Evolutionary conservation across 2,797 vertebrate genomes (phyloP).

Genomic region (Sciurus carolinensis): DNA sequence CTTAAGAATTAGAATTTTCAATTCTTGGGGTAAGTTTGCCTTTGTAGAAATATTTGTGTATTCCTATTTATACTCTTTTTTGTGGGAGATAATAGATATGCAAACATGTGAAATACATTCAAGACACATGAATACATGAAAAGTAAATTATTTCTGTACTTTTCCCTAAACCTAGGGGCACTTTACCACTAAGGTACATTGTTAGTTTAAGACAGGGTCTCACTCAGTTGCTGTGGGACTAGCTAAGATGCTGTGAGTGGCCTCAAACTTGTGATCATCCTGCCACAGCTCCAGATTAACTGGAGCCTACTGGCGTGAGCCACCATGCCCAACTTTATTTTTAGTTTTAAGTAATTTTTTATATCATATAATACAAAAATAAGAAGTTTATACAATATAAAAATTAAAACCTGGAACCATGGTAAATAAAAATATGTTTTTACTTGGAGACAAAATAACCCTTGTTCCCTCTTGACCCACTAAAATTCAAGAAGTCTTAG

Average conservation of each 20-base stretch:
- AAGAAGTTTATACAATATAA: not conserved
- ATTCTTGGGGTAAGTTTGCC: slow-evolving; percentile 35
- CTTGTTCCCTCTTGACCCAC: not conserved
- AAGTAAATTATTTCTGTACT: slow-evolving; percentile 55
- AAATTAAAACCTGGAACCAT: not conserved
- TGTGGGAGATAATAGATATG: not conserved
- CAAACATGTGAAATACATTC: not conserved
- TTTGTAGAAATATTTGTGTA: slow-evolving; percentile 26
- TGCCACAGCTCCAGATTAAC: not conserved
- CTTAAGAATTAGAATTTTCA: slow-evolving; percentile 47
- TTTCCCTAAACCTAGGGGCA: not conserved
- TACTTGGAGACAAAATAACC: slow-evolving; percentile 34
- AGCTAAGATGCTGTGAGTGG: no score
- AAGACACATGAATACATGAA: not conserved
- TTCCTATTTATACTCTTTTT: slow-evolving; percentile 47
- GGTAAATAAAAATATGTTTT: slow-evolving; percentile 48
- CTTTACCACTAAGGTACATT: not conserved
- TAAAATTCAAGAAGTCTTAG: slow-evolving; percentile 36
- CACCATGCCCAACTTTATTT: not conserved
- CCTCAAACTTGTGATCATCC: not conserved
- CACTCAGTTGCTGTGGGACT: not conserved
- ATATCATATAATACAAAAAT: no score
- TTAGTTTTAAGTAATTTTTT: slow-evolving; percentile 28
- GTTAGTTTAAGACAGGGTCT: not conserved
- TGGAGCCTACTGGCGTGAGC: not conserved